Evolutionary conservation across 2,888 invertebrate species (phyloP).

Genomic region (Rhingia rostrata): DNA sequence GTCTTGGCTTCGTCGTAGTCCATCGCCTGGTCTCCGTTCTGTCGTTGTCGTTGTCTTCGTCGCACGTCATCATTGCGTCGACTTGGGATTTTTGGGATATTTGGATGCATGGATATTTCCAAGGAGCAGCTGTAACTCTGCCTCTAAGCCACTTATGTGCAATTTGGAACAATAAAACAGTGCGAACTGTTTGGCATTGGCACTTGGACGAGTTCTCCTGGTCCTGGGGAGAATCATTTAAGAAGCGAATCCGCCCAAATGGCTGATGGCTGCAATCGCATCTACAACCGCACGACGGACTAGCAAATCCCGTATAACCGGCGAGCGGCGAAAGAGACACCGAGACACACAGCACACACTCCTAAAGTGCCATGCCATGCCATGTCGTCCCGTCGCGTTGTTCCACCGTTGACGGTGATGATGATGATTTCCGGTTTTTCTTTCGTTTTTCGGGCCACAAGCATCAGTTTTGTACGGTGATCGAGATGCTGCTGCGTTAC

Average conservation of each 20-base stretch:
- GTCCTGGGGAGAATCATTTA: conserved; percentile 58
- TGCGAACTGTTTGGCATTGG: conserved; percentile 64
- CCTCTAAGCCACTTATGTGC: conserved; percentile 61
- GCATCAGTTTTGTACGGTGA: conserved; percentile 32
- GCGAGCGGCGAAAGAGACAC: conserved; percentile 19
- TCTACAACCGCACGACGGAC: conserved; percentile 24
- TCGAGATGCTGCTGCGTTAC: conserved; percentile 31
- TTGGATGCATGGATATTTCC: too few relatives aligned
- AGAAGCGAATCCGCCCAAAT: conserved; percentile 65
- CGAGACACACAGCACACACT: conserved; percentile 17
- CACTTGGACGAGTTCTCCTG: conserved; percentile 27
- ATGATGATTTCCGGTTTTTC: conserved; percentile 67
- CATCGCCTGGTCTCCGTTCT: neutral
- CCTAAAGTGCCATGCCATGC: conserved; percentile 22
- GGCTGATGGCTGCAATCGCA: conserved; percentile 27
- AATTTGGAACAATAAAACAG: conserved; percentile 74
- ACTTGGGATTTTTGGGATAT: conserved; percentile 14
- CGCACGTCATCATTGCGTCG: conserved; percentile 28
- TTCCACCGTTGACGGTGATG: conserved; percentile 51
- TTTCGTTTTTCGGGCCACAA: conserved; percentile 55
- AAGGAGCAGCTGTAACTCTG: conserved; percentile 13
- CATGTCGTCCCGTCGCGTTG: conserved; percentile 25
- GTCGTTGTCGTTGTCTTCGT: neutral
- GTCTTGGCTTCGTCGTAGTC: neutral
- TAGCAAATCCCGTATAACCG: conserved; percentile 70